Conservation (phyloP, 64 coral and sea anemone genomes). For the Actinia equina region DNA sequence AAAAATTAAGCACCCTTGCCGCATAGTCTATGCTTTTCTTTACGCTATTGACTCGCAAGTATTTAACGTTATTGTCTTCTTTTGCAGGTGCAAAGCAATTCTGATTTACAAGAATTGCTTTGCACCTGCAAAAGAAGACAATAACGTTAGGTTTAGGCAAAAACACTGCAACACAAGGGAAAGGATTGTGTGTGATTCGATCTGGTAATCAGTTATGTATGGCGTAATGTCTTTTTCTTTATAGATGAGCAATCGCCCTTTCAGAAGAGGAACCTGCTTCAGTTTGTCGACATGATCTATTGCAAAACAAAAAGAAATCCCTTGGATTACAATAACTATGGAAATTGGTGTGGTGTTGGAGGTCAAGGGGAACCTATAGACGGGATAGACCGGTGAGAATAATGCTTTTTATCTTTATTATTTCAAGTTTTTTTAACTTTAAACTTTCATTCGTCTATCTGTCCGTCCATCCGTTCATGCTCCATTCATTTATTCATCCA, state of each 20-base stretch:
- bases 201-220: no score
- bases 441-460: no score
- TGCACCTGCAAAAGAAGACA: no score
- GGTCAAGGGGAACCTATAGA: conserved; percentile 46
- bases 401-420: no score
- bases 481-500: no score
- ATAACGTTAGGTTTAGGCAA: no score
- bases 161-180: no score
- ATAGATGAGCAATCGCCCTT: background rate
- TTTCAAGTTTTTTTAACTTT: background rate
- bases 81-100: background rate
- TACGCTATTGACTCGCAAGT: no score
- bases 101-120: background rate
- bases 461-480: no score
- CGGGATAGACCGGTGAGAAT: conserved; percentile 37
- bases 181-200: no score
- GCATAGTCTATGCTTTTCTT: no score
- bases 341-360: conserved; percentile 52
- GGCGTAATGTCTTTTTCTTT: background rate
- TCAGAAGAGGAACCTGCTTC: conserved; percentile 24
- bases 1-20: no score
- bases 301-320: conserved; percentile 28
- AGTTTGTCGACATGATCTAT: conserved; percentile 44
- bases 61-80: background rate
- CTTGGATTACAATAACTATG: conserved; percentile 45